Base-by-base conservation (phyloP, 2,797 vertebrate genomes). In the Euthynnus affinis region DNA sequence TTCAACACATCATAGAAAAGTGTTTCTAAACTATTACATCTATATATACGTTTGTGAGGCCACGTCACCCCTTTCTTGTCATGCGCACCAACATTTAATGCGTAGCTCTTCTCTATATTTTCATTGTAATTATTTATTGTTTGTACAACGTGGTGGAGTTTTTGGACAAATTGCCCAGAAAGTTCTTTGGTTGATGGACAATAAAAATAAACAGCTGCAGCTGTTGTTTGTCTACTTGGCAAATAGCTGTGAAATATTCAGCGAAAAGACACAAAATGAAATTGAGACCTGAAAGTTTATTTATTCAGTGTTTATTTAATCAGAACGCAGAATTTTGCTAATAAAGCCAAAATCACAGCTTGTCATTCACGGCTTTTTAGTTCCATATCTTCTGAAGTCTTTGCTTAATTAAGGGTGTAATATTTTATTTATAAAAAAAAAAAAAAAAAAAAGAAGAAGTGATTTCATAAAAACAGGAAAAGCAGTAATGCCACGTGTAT, bases 211-310 rank as follows among this genome's bases (percentile, higher is more conserved):
- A 75, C 66, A 62, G 9, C 49, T 49, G 27, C 78, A 84, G 67
- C 70, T 92, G 84, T 72, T 85, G 66, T 81, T 87, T 85, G 81
- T 63, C 23, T 55, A 44, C 37, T 84, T 80, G 74, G 78, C 74
- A 77, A 85, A 76, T 29, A 12, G 17, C 52, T 71, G 60, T 32
- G 51, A 83, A 74, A 71, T 52, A 51, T 56, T 34, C 42, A 18
- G 58, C 32, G 64, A 53, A 82, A 80, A 59, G 18, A 9, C 46
- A 71, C 34, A 32, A 69, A 79, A 74, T 64, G 2, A 32, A 40
- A 42, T 67, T 65, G 13, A 72, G 71, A 23, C 27, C 22, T 23
- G 14, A 66, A 34, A 37, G 62, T 74, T 80, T 76, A 27, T 73
- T 82, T 56, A 64, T 59, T 73, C 75, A 78, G 14, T 63, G 62